phyloP scores from a whole-genome alignment of 23 tunicate genomes.

The Phallusia fumigata region DNA sequence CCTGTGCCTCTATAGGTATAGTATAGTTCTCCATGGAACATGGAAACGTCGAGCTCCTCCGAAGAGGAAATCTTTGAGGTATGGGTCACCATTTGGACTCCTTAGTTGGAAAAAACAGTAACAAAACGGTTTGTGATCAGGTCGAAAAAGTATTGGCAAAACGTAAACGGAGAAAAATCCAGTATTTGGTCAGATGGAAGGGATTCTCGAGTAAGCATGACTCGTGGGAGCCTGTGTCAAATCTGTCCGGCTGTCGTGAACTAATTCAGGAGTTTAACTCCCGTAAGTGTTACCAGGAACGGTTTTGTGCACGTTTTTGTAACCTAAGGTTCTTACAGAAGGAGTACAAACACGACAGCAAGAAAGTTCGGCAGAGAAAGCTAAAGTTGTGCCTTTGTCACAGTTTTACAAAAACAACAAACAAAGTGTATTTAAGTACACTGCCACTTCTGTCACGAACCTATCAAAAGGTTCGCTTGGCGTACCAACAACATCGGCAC shows the following conservation, averaged over 20 bases:
- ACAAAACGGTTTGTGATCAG: slow-evolving; percentile 8
- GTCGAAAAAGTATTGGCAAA: slow-evolving; percentile 61
- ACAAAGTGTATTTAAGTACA: no score
- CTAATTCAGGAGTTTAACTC: slow-evolving; percentile 42
- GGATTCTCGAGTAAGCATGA: slow-evolving; percentile 76
- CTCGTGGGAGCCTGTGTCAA: slow-evolving; percentile 76
- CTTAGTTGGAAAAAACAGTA: neutral
- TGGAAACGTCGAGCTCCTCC: slow-evolving; percentile 7
- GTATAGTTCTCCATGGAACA: no score
- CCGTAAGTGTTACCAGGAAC: slow-evolving; percentile 23
- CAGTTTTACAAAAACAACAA: no score
- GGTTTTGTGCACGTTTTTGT: no score
- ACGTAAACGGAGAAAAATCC: slow-evolving; percentile 26
- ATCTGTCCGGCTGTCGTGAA: slow-evolving; percentile 58
- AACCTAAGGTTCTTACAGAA: no score
- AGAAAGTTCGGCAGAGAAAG: no score
- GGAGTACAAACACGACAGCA: no score
- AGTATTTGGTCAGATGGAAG: slow-evolving; percentile 88
- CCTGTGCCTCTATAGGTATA: neutral
- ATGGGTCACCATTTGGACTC: neutral
- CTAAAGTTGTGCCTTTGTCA: no score
- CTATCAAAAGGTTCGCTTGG: no score
- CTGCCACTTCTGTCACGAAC: no score
- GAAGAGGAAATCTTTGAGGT: slow-evolving; percentile 30
- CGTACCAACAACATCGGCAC: no score